These are phyloP conservation scores for Ditylenchus dipsaci DNA, from an alignment of 1,140 invertebrate species.

Conservation along the genomic window DNA sequence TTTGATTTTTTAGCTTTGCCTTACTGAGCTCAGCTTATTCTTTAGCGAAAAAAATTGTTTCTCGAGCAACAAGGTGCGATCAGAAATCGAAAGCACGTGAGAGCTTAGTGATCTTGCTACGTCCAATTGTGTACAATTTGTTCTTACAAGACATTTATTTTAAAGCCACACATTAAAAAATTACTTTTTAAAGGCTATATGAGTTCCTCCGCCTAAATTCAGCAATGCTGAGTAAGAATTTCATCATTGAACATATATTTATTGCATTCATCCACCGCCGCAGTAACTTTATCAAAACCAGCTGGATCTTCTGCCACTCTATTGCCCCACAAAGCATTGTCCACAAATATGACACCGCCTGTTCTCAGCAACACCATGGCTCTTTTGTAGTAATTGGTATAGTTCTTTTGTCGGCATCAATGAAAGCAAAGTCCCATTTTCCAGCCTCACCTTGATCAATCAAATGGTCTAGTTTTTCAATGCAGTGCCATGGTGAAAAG, in stretches of 20 bases:
- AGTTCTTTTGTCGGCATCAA: constrained; percentile 62
- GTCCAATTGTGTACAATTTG: no score
- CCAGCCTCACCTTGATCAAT: constrained; percentile 54
- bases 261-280: background rate
- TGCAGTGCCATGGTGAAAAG: constrained; percentile 23
- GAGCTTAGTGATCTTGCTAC: no score
- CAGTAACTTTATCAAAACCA: background rate
- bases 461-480: background rate
- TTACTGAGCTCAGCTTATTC: no score
- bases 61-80: no score
- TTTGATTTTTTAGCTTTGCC: no score
- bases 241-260: background rate
- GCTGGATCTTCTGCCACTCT: background rate
- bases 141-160: no score
- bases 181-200: background rate
- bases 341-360: constrained; percentile 61
- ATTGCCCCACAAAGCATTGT: constrained; percentile 56
- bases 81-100: no score
- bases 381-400: constrained; percentile 60
- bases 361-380: constrained; percentile 57
- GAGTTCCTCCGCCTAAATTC: background rate
- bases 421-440: constrained; percentile 62
- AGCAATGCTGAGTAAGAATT: background rate
- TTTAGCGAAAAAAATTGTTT: no score
- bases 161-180: no score